phyloP scores from a whole-genome alignment of 1,140 invertebrate genomes.

The Drosophila persimilis region DNA sequence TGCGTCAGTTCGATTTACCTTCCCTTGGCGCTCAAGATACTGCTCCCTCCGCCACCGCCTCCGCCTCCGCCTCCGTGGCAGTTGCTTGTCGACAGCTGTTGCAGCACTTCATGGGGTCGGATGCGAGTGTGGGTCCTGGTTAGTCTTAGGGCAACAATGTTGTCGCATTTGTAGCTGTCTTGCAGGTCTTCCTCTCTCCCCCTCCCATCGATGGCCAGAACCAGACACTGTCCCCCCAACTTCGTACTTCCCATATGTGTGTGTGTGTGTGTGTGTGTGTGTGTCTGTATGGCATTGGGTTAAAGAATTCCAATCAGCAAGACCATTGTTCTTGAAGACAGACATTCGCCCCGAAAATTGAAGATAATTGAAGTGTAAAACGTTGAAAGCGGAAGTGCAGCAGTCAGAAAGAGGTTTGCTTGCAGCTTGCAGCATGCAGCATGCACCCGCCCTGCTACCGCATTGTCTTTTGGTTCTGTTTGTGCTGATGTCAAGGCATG shows the following conservation, averaged over 20 bases:
- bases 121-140: conserved; percentile 10
- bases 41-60: background rate
- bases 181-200: conserved; percentile 43
- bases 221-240: background rate
- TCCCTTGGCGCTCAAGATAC: background rate
- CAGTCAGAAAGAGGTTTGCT: conserved; percentile 59
- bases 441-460: background rate
- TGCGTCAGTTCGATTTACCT: conserved; percentile 69
- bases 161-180: conserved; percentile 80
- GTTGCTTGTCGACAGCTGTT: conserved; percentile 43
- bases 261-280: background rate
- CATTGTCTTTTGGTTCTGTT: conserved; percentile 13
- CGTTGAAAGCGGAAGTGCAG: conserved; percentile 73
- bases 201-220: background rate
- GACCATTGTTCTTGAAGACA: conserved; percentile 72
- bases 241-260: background rate
- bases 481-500: conserved; percentile 64
- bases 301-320: conserved; percentile 80
- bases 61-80: background rate
- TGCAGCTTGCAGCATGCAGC: conserved; percentile 2
- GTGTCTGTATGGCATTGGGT: conserved; percentile 45
- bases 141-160: conserved; percentile 68
- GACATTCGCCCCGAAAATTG: conserved; percentile 77
- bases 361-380: conserved; percentile 81
- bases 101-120: conserved; percentile 43